Base-by-base conservation (phyloP, 2,797 vertebrate genomes). In the Ptychadena robeensis region DNA sequence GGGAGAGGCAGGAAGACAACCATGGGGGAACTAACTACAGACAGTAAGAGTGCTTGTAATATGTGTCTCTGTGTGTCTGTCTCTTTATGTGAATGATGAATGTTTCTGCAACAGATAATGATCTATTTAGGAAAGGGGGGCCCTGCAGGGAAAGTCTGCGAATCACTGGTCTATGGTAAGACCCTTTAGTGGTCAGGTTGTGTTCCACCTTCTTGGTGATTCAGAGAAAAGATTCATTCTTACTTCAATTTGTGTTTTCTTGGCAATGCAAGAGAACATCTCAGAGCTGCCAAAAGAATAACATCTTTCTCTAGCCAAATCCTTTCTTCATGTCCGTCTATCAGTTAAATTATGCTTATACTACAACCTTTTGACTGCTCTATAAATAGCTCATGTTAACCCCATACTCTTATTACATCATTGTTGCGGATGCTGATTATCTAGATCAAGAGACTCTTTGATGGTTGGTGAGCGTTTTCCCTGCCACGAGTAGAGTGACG, bases 401-500 rank as follows among this genome's bases (percentile, higher is more conserved):
- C 66, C 57, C 37, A 37, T 28, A 30, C 31, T 35, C 37, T 25
- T 10, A 35, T 61, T 9, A 27, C 25, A 37, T 64, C 48, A 27
- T 64, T 53, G 53, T 31, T 57, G 37, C 64, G 37, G 76, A 4
- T 30, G 12, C 53, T 12, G 81, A 27, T 22, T 64, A 76, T 76
- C 44, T 77, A 30, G 30, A 65, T 48, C 2, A 35, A 61, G 31
- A 64, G 53, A 67, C 35, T 53, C 22, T 78, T 15, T 78, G 37
- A 57, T 64, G 38, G 28, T 48, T 78, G 53, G 28, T 30, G 74
- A 78, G 76, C 67, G 63, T 48, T 80, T 78, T 73, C 48, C 12
- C 35, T 70, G 64, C 11, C 75, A 27, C 67, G 61, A 64, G 86
- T 40, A 71, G 57, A 15, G 75, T 80, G 61, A 76, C 9, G 34